Percentiles rank a stretch among this genome's conserved stretches.
Evolutionary conservation across 2,888 invertebrate genomes (phyloP).

Genomic region (Ligdia adustata): DNA sequence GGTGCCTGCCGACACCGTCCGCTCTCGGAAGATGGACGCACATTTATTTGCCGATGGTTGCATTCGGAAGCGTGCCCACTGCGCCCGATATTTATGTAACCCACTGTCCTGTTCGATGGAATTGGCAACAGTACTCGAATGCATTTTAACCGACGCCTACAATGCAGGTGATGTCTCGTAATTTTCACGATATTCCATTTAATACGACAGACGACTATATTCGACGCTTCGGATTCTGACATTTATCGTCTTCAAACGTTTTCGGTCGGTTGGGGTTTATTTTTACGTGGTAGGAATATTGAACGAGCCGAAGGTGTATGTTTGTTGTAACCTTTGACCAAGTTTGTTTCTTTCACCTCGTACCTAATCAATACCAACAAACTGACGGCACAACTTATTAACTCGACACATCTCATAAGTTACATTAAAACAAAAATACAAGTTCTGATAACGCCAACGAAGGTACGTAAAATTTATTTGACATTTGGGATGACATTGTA

Average conservation of each 20-base stretch:
- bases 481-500: slow-evolving; percentile 50
- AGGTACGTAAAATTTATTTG: slow-evolving; percentile 44
- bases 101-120: slow-evolving; percentile 55
- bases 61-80: slow-evolving; percentile 73
- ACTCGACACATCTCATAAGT: slow-evolving; percentile 48
- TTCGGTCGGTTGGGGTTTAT: slow-evolving; percentile 30
- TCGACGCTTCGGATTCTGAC: slow-evolving; percentile 53
- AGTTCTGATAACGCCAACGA: slow-evolving; percentile 53
- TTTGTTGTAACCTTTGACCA: slow-evolving; percentile 30
- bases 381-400: slow-evolving; percentile 35
- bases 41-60: slow-evolving; percentile 70
- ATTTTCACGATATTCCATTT: slow-evolving; percentile 66
- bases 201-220: slow-evolving; percentile 54
- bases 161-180: slow-evolving; percentile 66
- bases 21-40: slow-evolving; percentile 65
- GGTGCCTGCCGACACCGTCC: slow-evolving; percentile 54
- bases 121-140: slow-evolving; percentile 75
- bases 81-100: slow-evolving; percentile 75
- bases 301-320: slow-evolving; percentile 17
- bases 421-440: slow-evolving; percentile 60
- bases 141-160: slow-evolving; percentile 71
- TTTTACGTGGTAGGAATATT: slow-evolving; percentile 29
- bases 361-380: slow-evolving; percentile 56
- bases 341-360: slow-evolving; percentile 35
- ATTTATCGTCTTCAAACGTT: slow-evolving; percentile 37